These are phyloP conservation scores for Tricholauxania praeusta DNA, from an alignment of 2,888 invertebrate genomes.

Conservation along the genomic window DNA sequence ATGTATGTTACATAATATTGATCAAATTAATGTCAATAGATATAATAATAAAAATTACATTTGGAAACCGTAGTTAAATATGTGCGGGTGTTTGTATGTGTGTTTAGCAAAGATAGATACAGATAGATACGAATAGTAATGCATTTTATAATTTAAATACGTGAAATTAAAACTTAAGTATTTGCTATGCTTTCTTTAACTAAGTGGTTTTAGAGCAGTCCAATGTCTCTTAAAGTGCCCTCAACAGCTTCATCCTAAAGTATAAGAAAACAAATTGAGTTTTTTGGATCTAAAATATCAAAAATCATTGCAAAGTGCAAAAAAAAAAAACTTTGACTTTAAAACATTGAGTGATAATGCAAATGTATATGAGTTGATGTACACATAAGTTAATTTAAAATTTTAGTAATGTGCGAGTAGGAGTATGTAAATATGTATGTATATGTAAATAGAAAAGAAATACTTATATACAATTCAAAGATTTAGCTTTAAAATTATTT, in stretches of 20 bases:
- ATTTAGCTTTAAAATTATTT: no score
- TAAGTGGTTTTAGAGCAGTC: constrained; percentile 77
- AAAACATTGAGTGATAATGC: background rate
- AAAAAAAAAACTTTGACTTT: constrained; percentile 34
- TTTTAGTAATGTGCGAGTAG: no score
- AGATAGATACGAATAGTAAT: no score
- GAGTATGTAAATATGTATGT: no score
- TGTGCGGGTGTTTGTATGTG: background rate
- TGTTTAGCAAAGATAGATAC: constrained; percentile 15
- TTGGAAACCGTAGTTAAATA: constrained; percentile 11
- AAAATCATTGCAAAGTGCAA: constrained; percentile 10
- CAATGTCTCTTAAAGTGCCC: constrained; percentile 93
- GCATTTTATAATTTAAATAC: background rate
- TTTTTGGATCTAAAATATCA: constrained; percentile 21
- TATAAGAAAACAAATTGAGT: constrained; percentile 55
- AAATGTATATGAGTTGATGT: no score
- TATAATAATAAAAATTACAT: background rate
- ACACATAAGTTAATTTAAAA: no score
- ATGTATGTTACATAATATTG: no score
- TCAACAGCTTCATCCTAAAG: constrained; percentile 93
- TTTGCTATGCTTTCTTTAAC: background rate
- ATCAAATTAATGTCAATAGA: no score
- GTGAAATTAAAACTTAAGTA: constrained; percentile 2
- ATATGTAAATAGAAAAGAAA: no score
- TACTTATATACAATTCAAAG: no score